Evolutionary conservation across 2,888 invertebrate genomes (phyloP), one percentile per base, ranked within the genome.

Genomic region (Cerastis leucographa): DNA sequence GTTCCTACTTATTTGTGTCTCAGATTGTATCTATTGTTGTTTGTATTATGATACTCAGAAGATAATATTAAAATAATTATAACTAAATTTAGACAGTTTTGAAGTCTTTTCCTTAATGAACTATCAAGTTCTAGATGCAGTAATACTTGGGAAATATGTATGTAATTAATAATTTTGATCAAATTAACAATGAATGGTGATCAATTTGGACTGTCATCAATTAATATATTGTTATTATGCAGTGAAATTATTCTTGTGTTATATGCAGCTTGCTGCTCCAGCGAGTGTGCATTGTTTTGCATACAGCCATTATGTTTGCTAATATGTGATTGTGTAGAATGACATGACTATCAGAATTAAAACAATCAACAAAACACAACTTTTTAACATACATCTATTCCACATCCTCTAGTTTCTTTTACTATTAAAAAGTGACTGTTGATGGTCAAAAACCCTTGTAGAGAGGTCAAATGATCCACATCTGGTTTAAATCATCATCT

Each of bases 261-360:
- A 70, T 68, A 79, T 62, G 46, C 54, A 80, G 71, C 66, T 73
- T 74, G 44, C 65, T 72, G 81, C 87, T 76, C 8, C 11, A 69
- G 87, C 87, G 87, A 87, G 79, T 87, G 77, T 78, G 40, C n/a
- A 76, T 80, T 86, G 81, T 85, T 78, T 71, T 79, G 76, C 71
- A 71, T 81, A 74, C 54, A 74, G 69, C 75, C 46, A 66, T 61
- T 73, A 70, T 74, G 25, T 46, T 40, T 22, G 51, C 74, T 71
- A 78, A 83, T n/a, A 42, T 74, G 40, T 79, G 35, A 65, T 70
- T 76, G 29, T 78, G 71, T 72, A 12, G 65, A 76, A 72, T 74
- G 0, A 61, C n/a, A 51, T 54, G 35, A 35, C n/a, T 19, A 42
- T 42, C n/a, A 64, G 19, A 70, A 29, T 54, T 46, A 19, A 51